A percentile compares a stretch with the other conserved stretches of the same genome.
phyloP scores from a whole-genome alignment of 2,797 vertebrate species.

The Chloroceryle inda region DNA sequence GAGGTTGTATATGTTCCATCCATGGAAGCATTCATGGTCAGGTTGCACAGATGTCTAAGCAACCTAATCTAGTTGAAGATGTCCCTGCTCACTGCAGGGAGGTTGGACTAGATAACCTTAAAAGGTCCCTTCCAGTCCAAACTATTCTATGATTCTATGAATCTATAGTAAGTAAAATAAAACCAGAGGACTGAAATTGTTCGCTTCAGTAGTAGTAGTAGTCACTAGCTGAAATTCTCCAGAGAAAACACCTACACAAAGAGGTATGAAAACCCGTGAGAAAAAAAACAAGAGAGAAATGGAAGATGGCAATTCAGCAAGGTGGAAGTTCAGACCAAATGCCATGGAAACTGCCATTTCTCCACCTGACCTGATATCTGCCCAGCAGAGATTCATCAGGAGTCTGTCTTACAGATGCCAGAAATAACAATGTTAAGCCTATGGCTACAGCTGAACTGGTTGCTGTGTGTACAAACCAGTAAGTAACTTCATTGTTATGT shows the following conservation, averaged over 20 bases:
- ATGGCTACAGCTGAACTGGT: not conserved
- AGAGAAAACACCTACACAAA: not conserved
- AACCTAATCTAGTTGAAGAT: too few species aligned
- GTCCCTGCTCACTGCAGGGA: too few species aligned
- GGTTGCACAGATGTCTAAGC: too few species aligned
- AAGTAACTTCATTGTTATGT: not conserved
- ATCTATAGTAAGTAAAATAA: not conserved
- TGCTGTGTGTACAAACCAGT: not conserved
- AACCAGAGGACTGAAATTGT: not conserved
- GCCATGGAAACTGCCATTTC: not conserved
- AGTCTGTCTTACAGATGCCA: not conserved
- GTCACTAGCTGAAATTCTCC: not conserved
- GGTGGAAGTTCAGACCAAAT: not conserved
- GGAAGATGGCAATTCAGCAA: not conserved
- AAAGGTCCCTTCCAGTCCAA: not conserved
- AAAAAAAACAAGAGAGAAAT: not conserved
- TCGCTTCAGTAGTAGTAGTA: not conserved
- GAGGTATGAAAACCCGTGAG: not conserved
- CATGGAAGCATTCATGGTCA: too few species aligned
- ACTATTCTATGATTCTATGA: not conserved
- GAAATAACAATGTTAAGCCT: not conserved
- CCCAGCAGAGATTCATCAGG: not conserved
- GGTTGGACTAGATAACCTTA: too few species aligned
- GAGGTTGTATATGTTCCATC: too few species aligned
- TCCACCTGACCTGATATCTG: not conserved